phyloP scores from a whole-genome alignment of 2,888 invertebrate species.

The Meteorus colon region DNA sequence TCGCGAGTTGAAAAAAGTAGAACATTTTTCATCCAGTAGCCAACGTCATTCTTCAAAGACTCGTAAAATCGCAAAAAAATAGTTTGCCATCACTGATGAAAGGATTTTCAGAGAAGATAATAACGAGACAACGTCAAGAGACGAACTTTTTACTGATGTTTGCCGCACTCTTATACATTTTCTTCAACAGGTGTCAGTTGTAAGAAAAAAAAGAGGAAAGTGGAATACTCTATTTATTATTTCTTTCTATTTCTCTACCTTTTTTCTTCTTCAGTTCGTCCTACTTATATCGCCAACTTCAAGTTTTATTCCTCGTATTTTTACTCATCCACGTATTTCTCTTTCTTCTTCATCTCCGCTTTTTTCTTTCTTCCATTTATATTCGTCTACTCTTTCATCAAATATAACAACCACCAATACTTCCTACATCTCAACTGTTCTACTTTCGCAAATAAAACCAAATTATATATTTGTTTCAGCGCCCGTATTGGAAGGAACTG shows the following conservation, averaged over 20 bases:
- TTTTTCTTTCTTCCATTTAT: slow-evolving; percentile 9
- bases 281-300: neutral
- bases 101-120: neutral
- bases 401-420: neutral
- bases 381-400: neutral
- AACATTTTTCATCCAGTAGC: too few species aligned
- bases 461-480: slow-evolving; percentile 21
- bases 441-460: neutral
- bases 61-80: neutral
- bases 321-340: slow-evolving; percentile 9
- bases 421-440: neutral
- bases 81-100: neutral
- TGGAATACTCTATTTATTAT: neutral
- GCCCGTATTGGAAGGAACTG: slow-evolving; percentile 76
- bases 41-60: too few species aligned
- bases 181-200: slow-evolving; percentile 46
- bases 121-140: neutral
- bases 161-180: slow-evolving; percentile 33
- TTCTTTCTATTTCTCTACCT: slow-evolving; percentile 8
- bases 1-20: too few species aligned
- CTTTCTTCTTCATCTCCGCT: neutral
- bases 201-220: slow-evolving; percentile 7
- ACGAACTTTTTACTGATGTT: slow-evolving; percentile 13
- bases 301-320: neutral
- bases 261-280: slow-evolving; percentile 12